Evolutionary conservation across 2,888 invertebrate genomes (phyloP).

Genomic region (Eupithecia vulgata): DNA sequence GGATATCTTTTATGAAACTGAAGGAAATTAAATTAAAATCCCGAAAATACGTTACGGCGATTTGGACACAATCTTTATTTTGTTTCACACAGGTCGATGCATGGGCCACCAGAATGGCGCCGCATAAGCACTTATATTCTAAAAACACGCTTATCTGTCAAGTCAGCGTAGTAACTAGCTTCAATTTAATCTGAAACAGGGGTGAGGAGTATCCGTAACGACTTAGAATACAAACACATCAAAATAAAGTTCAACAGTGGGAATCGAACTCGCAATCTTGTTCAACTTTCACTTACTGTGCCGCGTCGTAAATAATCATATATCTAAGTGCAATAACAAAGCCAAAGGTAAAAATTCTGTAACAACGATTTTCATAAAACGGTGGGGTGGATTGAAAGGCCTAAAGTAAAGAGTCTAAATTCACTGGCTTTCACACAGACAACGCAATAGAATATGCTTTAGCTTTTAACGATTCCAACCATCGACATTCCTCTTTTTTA

Average conservation of each 20-base stretch:
- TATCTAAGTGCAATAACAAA: not conserved
- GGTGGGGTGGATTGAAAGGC: not conserved
- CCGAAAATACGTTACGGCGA: too few relatives aligned
- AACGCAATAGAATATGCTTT: constrained; percentile 26
- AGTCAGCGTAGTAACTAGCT: too few relatives aligned
- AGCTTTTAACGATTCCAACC: constrained; percentile 14
- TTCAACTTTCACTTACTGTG: not conserved
- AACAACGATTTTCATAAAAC: not conserved
- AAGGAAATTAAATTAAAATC: too few relatives aligned
- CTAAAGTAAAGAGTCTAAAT: constrained; percentile 1
- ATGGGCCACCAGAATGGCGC: too few relatives aligned
- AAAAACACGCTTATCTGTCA: too few relatives aligned
- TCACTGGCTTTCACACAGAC: constrained; percentile 10
- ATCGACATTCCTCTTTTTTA: not conserved
- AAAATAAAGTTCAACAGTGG: not conserved
- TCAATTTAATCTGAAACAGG: too few relatives aligned
- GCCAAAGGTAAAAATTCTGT: not conserved
- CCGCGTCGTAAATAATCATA: not conserved
- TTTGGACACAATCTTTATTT: too few relatives aligned
- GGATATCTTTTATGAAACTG: too few relatives aligned
- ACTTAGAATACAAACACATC: too few relatives aligned
- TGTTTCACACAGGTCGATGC: too few relatives aligned
- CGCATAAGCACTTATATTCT: too few relatives aligned
- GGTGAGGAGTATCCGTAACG: too few relatives aligned
- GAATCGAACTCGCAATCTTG: not conserved